Base-by-base conservation (phyloP, 2,888 invertebrate species). In the Synergus laeviventris region DNA sequence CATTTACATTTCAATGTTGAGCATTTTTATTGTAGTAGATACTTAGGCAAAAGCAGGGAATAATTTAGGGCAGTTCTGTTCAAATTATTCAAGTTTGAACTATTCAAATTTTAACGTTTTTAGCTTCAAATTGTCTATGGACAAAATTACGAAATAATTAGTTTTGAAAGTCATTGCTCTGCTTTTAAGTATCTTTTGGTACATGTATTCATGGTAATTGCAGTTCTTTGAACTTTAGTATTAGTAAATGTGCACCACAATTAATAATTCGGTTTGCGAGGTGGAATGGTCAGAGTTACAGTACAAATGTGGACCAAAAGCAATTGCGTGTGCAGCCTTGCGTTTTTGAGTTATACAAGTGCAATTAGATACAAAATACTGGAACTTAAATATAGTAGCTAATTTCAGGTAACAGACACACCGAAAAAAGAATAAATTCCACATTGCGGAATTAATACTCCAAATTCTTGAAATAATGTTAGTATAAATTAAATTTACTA, bases 1-100 rank as follows among this genome's bases (percentile, higher is more conserved):
- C 18, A 39, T 9, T 64, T 39, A 39, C 21, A 42, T 64, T 64
- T 39, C 39, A 64, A 64, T 39, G 31, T 61, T 24, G 61, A 61
- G n/a, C 38, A 24, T 36, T 36, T 36, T 31, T 24, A 36, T 31
- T 61, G 9, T 5, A 31, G 31, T 3, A 2, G 31, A 31, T 31
- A 31, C 31, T 14, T 11, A 14, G 14, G 4, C 4, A 14, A 45
- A 16, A 45, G 14, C 4, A 4, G 2, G 3, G 0, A 45, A 45
- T 0, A 45, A 16, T 59, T 59, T 59, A 14, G 14, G 24, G 14
- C 11, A 12, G 24, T 59, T 18, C n/a, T 54, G 5, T 16, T 54
- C 5, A 54, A 54, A 18, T 14, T n/a, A 54, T 7, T n/a, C 54
- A 54, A 54, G 16, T 18, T 54, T 14, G n/a, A 16, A 16, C 7